Evolutionary conservation across 2,113 vertebrate species (phyloP), one percentile per base, ranked within the genome.

Genomic region (Nesogale talazaci): DNA sequence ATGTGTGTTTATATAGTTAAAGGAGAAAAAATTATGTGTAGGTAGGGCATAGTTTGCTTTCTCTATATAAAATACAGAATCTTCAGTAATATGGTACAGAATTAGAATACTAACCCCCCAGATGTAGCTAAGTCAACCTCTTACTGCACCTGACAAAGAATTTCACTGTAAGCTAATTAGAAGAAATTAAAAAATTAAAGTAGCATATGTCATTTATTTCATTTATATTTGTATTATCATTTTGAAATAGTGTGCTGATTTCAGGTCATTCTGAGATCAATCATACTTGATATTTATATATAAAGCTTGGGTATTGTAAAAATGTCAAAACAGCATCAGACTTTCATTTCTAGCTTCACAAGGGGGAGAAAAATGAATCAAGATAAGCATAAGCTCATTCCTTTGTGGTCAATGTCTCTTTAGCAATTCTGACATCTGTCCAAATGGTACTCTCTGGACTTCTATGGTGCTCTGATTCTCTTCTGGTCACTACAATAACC

Each of bases 161-260:
- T 52, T 61, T 76, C 29, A 57, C n/a, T 1, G 12, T 70, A 40
- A 22, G 63, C 89, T 79, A 77, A 25, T 16, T 25, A 76, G 36
- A 86, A 69, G 81, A 72, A 19, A 57, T 25, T 22, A 29, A 83
- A 86, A 70, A 83, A 83, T 65, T 72, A 56, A 91, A 91, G 81
- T 67, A 88, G 36, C 14, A 83, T 57, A 2, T 89, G 4, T 0
- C 65, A 25, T 38, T 92, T 46, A 4, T 78, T 82, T 80, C 36
- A 34, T 25, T 3, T 70, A 77, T 67, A 83, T 23, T 75, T 40
- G 72, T 14, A 75, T 75, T 2, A 52, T 52, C 46, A 52, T 52
- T 75, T 75, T 75, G 1, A 40, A 40, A 87, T 69, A 88, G 27
- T 46, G 17, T 10, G 76, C 76, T 83, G 0, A 2, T 83, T 91